Evolutionary conservation across 1,140 invertebrate genomes (phyloP).

Genomic region (Alviniconcha marisindica): DNA sequence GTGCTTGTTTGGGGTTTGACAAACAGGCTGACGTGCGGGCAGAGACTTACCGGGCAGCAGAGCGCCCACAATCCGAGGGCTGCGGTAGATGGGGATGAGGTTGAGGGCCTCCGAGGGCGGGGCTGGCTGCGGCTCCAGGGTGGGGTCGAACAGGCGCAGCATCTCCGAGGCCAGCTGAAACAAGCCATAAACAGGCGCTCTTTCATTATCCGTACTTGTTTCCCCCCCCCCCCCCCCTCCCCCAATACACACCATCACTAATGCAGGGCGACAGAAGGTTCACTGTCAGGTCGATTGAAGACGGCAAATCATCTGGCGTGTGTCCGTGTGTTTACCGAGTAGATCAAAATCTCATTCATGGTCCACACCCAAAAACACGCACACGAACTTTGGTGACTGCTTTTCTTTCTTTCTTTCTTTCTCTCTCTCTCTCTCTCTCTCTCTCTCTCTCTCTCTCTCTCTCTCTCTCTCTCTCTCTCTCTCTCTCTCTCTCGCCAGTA

Average conservation of each 20-base stretch:
- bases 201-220: too few species aligned
- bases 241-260: too few species aligned
- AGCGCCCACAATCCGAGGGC: slow-evolving; percentile 69
- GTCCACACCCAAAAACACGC: background rate
- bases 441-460: background rate
- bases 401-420: background rate
- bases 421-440: slow-evolving; percentile 10
- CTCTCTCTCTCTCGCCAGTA: slow-evolving; percentile 4
- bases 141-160: slow-evolving; percentile 74
- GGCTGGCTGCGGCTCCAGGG: slow-evolving; percentile 62
- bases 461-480: background rate
- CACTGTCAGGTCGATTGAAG: too few species aligned
- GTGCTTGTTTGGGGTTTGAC: too few species aligned
- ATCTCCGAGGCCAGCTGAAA: slow-evolving; percentile 71
- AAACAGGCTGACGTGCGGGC: background rate
- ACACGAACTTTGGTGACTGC: background rate
- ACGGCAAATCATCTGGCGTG: too few species aligned
- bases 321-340: too few species aligned
- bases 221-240: too few species aligned
- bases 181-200: background rate
- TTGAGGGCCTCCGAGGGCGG: slow-evolving; percentile 69
- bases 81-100: slow-evolving; percentile 73
- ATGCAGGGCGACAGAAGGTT: too few species aligned
- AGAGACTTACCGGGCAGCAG: slow-evolving; percentile 70
- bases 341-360: too few species aligned